A percentile compares a stretch with the other conserved stretches of the same genome.
These are phyloP conservation scores for Eledone cirrhosa DNA, from an alignment of 2,888 invertebrate species.

Conservation along the genomic window DNA sequence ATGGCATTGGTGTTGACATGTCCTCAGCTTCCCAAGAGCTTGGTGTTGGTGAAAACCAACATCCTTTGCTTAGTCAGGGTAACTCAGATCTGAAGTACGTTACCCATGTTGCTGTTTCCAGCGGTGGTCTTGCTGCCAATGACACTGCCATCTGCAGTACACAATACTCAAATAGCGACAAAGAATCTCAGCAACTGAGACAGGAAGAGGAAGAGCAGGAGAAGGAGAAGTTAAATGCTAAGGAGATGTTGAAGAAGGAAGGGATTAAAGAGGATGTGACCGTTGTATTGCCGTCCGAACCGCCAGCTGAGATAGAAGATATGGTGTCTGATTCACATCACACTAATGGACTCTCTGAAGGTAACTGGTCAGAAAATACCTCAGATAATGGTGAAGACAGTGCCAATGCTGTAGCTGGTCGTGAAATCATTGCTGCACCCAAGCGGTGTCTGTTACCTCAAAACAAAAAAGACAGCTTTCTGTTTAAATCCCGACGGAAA, in stretches of 20 bases:
- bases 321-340: constrained; percentile 34
- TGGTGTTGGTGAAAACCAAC: constrained; percentile 15
- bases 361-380: constrained; percentile 39
- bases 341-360: constrained; percentile 39
- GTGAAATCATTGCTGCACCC: constrained; percentile 53
- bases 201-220: constrained; percentile 31
- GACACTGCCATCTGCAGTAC: constrained; percentile 2
- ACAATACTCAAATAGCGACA: neutral
- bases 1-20: constrained; percentile 11
- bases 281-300: constrained; percentile 58
- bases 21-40: constrained; percentile 11
- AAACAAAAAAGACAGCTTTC: constrained; percentile 36
- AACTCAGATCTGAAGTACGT: constrained; percentile 18
- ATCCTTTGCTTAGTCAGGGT: constrained; percentile 2
- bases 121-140: neutral
- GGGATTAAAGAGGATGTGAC: constrained; percentile 56
- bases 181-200: constrained; percentile 25
- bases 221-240: constrained; percentile 34
- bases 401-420: constrained; percentile 31
- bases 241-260: constrained; percentile 48
- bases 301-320: constrained; percentile 38
- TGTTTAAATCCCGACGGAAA: constrained; percentile 43
- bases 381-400: constrained; percentile 39
- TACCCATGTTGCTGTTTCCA: neutral
- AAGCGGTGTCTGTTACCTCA: constrained; percentile 46